These are phyloP conservation scores for Clupea harengus DNA, from an alignment of 2,113 vertebrate species.

Conservation along the genomic window DNA sequence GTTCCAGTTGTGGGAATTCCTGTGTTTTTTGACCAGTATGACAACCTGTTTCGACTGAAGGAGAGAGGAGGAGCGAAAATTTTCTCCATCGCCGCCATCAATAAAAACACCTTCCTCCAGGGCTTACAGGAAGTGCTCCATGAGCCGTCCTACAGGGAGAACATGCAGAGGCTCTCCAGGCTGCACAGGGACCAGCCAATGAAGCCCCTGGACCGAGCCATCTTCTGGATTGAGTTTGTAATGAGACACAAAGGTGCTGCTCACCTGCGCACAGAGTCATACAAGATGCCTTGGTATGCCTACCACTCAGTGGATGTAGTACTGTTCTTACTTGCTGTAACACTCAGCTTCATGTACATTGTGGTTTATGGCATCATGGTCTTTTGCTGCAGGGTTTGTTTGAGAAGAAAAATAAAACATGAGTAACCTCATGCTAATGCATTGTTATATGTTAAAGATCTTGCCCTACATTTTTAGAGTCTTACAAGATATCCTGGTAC, in stretches of 20 bases:
- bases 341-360: slow-evolving; percentile 24
- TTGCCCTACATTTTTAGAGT: slow-evolving; percentile 30
- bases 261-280: too few relatives aligned
- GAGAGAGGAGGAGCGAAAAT: slow-evolving; percentile 58
- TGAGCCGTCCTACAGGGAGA: too few relatives aligned
- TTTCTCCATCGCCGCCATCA: slow-evolving; percentile 41
- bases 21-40: slow-evolving; percentile 57
- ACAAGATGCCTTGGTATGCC: slow-evolving; percentile 27
- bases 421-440: too few relatives aligned
- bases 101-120: slow-evolving; percentile 27
- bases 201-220: too few relatives aligned
- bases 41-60: slow-evolving; percentile 47
- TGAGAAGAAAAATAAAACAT: slow-evolving; percentile 47
- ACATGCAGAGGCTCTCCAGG: too few relatives aligned
- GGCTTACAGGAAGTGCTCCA: too few relatives aligned
- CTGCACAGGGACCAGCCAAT: too few relatives aligned
- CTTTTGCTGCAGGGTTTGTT: slow-evolving; percentile 15
- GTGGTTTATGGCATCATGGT: slow-evolving; percentile 32
- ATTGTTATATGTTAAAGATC: too few relatives aligned
- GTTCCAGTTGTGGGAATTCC: slow-evolving; percentile 63
- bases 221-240: too few relatives aligned
- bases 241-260: too few relatives aligned
- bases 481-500: slow-evolving; percentile 67
- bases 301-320: slow-evolving; percentile 66
- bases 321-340: slow-evolving; percentile 42